Evolutionary conservation across 2,113 vertebrate species (phyloP), one percentile per base, ranked within the genome.

Genomic region (Amia ocellicauda): DNA sequence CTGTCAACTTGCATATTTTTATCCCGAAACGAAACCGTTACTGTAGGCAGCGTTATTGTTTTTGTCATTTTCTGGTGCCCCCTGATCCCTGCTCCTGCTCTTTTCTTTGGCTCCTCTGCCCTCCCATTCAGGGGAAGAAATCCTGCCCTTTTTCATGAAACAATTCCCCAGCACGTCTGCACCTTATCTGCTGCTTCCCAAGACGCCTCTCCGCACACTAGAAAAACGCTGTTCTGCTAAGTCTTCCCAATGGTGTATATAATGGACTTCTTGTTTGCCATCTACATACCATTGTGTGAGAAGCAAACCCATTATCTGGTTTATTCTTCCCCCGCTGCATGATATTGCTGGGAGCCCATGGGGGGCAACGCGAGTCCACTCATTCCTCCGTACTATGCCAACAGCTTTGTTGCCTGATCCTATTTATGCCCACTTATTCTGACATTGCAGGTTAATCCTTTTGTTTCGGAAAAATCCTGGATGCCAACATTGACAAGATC

Each of bases 1-100:
- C 83, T 86, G 83, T 85, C 86, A 88, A 83, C 81, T 79, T 77
- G 78, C 60, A 69, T 83, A 80, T 86, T 84, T 86, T 74, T 77
- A 77, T 75, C 50, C 60, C 2, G 50, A 66, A 49, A 83, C 82
- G 79, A 82, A 81, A 85, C 81, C 77, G 78, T 85, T 76, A 43
- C 41, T 43, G 49, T 81, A 78, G 79, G 74, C 70, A 70, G 76
- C 70, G 74, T 81, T 81, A 76, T 76, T 82, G 79, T 85, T 83
- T n/a, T 84, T 80, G 75, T 83, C 78, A 81, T 75, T 78, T 83
- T 80, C 80, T 78, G 66, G 75, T 82, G 82, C 80, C 79, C 80
- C 81, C 77, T 74, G 31, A 63, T 73, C 51, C 65, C 74, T 51
- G 78, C 9, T 57, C 76, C 72, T 7, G 5, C 11, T 36, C 31